A percentile compares a stretch with the other conserved stretches of the same genome.
Evolutionary conservation across 1,140 invertebrate species (phyloP).

Genomic region (Drosophila kepulauana): DNA sequence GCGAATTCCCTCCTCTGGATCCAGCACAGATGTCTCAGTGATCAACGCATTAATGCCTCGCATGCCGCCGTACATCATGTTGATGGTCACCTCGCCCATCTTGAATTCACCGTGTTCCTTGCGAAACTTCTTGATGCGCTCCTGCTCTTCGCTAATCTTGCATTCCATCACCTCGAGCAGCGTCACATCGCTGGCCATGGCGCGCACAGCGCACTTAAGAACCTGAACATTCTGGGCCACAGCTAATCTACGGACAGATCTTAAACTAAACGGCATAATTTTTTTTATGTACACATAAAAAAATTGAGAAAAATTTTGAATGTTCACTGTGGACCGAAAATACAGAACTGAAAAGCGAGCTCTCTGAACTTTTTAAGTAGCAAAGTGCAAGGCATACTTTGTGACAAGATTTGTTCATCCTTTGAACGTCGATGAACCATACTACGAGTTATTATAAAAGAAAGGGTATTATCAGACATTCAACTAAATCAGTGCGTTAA

Average conservation of each 20-base stretch:
- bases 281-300: not conserved
- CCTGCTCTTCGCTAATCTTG: slow-evolving; percentile 30
- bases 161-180: slow-evolving; percentile 44
- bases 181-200: not conserved
- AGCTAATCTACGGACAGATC: not conserved
- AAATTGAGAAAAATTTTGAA: not conserved
- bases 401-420: too few relatives aligned
- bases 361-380: too few relatives aligned
- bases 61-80: slow-evolving; percentile 96
- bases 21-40: slow-evolving; percentile 96
- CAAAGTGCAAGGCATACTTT: too few relatives aligned
- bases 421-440: too few relatives aligned
- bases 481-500: too few relatives aligned
- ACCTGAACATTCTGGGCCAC: not conserved
- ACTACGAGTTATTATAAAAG: too few relatives aligned
- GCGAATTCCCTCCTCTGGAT: slow-evolving; percentile 96
- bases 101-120: slow-evolving; percentile 34
- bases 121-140: slow-evolving; percentile 44
- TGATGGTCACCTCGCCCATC: slow-evolving; percentile 39
- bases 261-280: not conserved
- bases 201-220: not conserved
- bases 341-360: not conserved
- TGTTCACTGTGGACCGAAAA: too few relatives aligned
- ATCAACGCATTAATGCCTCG: slow-evolving; percentile 97
- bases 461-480: too few relatives aligned